Percentiles rank a stretch among this genome's conserved stretches.
These are phyloP conservation scores for Sprattus sprattus DNA, from an alignment of 2,113 vertebrate species.

Conservation along the genomic window DNA sequence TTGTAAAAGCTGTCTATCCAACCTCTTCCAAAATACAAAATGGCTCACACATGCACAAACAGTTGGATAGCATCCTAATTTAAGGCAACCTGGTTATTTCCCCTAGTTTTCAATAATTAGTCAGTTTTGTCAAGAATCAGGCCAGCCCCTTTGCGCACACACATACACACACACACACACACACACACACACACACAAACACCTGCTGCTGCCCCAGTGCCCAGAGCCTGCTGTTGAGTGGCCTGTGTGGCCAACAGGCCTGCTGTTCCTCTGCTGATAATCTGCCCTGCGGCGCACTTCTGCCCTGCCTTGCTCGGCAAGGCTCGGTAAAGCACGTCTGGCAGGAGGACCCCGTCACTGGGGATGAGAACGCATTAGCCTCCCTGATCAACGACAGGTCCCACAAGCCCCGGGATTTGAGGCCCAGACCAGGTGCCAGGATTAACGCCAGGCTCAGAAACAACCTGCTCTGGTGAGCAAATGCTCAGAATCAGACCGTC, in stretches of 20 bases:
- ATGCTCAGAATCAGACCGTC: background rate
- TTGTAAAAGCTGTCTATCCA: background rate
- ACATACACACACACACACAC: conserved; percentile 11
- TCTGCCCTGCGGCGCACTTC: background rate
- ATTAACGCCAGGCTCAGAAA: background rate
- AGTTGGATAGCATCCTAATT: background rate
- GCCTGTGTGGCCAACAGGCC: background rate
- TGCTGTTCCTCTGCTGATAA: background rate
- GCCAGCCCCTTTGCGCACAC: background rate
- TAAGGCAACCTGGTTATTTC: background rate
- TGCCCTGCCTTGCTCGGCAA: background rate
- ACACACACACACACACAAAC: conserved; percentile 14
- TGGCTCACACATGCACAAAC: background rate
- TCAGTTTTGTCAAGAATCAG: too few relatives aligned
- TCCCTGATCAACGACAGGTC: background rate
- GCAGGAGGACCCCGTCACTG: background rate
- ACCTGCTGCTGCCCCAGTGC: background rate
- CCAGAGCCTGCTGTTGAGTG: background rate
- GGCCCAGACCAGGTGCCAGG: background rate
- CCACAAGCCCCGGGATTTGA: background rate
- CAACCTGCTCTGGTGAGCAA: conserved; percentile 1
- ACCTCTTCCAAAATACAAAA: background rate
- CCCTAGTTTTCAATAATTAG: background rate
- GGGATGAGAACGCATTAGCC: background rate
- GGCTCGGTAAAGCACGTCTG: background rate